Evolutionary conservation across 2,113 vertebrate species (phyloP).

Genomic region (Chinchilla lanigera): DNA sequence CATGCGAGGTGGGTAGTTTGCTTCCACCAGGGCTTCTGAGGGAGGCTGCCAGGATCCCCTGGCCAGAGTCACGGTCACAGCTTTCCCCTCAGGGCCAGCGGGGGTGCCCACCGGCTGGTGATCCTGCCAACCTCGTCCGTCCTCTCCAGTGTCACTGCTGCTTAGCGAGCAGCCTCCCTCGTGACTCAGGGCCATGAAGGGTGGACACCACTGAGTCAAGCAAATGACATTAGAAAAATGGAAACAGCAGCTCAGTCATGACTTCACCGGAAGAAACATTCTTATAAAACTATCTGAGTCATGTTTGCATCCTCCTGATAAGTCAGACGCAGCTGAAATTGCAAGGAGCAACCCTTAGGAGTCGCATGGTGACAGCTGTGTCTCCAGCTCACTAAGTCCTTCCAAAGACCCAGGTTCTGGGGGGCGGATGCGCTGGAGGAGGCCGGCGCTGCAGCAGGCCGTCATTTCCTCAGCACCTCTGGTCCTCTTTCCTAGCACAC

Average conservation of each 20-base stretch:
- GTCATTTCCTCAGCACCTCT: background rate
- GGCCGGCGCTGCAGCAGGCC: background rate
- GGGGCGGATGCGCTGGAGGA: background rate
- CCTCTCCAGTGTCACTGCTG: background rate
- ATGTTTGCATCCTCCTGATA: background rate
- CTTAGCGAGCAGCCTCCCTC: background rate
- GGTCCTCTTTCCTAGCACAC: background rate
- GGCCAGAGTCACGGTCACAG: background rate
- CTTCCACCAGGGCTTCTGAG: background rate
- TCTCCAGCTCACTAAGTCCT: background rate
- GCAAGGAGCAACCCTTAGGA: background rate
- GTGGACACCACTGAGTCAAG: constrained; percentile 6
- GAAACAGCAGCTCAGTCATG: constrained; percentile 17
- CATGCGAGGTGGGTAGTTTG: background rate
- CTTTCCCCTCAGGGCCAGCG: background rate
- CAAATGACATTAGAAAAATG: constrained; percentile 27
- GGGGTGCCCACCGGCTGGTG: background rate
- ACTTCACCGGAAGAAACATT: constrained; percentile 29
- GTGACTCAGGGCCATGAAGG: constrained; percentile 9
- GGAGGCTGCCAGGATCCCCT: background rate
- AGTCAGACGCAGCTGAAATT: background rate
- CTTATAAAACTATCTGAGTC: background rate
- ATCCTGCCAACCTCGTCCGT: constrained; percentile 14
- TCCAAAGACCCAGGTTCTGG: background rate
- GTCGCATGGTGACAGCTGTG: background rate